Evolutionary conservation across 2,888 invertebrate species (phyloP).

Genomic region (Drosophila fulvimacula): DNA sequence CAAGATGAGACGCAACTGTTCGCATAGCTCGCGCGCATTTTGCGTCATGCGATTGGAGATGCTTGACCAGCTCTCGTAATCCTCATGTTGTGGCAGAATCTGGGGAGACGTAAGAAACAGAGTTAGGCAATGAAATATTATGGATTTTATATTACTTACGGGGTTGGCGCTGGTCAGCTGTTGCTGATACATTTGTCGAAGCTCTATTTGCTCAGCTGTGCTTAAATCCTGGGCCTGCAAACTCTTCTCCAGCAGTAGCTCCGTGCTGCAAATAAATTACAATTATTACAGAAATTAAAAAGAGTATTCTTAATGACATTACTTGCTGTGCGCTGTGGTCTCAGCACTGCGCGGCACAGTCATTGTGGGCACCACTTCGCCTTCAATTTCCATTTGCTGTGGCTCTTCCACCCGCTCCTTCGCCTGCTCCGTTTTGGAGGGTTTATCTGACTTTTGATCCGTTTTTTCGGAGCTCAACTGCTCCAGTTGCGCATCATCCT

Average conservation of each 20-base stretch:
- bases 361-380: constrained; percentile 89
- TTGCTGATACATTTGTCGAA: constrained; percentile 82
- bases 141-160: constrained; percentile 49
- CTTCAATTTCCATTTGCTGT: constrained; percentile 89
- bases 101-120: constrained; percentile 14
- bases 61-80: constrained; percentile 83
- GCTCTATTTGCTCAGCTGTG: constrained; percentile 75
- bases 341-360: constrained; percentile 89
- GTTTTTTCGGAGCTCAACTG: constrained; percentile 85
- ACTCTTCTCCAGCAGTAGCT: constrained; percentile 79
- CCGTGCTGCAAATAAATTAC: constrained; percentile 57
- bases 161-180: constrained; percentile 75
- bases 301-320: constrained; percentile 36
- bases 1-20: constrained; percentile 95
- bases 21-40: constrained; percentile 94
- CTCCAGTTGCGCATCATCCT: constrained; percentile 63
- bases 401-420: constrained; percentile 85
- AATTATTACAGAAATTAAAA: not conserved
- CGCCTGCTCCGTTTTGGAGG: constrained; percentile 83
- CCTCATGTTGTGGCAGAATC: constrained; percentile 75
- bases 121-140: not conserved
- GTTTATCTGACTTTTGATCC: constrained; percentile 83
- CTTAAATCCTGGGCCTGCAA: constrained; percentile 75
- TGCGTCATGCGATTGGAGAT: constrained; percentile 84
- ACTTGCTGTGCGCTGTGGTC: constrained; percentile 91